Evolutionary conservation across 2,797 vertebrate genomes (phyloP), one percentile per base, ranked within the genome.

Genomic region (Gymnothorax javanicus): DNA sequence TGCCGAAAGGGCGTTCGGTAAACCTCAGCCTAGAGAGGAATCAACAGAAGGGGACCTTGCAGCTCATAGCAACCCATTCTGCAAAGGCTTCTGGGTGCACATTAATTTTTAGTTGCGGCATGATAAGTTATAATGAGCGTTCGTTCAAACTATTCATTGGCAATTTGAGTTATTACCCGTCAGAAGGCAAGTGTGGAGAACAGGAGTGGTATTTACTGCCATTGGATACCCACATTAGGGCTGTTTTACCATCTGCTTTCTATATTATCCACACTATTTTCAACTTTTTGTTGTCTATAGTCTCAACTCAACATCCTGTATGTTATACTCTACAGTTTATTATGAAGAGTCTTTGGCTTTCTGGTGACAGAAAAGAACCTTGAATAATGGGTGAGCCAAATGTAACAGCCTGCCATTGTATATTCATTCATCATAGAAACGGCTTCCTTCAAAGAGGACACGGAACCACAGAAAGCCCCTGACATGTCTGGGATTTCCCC

Each of bases 401-500:
- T 77, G 73, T 13, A 77, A 77, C 3, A 7, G 3, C 73, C 20
- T 20, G 52, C 73, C 43, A 15, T 77, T 77, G 73, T 77, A 23
- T 43, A 12, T 13, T 50, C 33, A 43, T 77, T 15, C 13, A 50
- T 77, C 69, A 69, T 11, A 73, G 25, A 73, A 73, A 73, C 73
- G 43, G 73, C 73, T 77, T 77, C 43, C 73, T 77, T 13, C 13
- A 15, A 7, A 43, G 43, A 77, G 33, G 73, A 50, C 13, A 17
- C 4, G 71, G 7, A 77, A 77, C 73, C 73, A 50, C 73, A 77
- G 52, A 50, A 43, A 43, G 8, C 73, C 73, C 73, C 73, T 17
- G 17, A 73, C 13, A 73, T 73, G 71, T 73, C 9, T 43, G 73
- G 73, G 73, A 77, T 50, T 77, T 77, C 73, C 73, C 73, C 43